Base-by-base conservation (phyloP, 1,140 invertebrate species). In the Paralvinella palmiformis region DNA sequence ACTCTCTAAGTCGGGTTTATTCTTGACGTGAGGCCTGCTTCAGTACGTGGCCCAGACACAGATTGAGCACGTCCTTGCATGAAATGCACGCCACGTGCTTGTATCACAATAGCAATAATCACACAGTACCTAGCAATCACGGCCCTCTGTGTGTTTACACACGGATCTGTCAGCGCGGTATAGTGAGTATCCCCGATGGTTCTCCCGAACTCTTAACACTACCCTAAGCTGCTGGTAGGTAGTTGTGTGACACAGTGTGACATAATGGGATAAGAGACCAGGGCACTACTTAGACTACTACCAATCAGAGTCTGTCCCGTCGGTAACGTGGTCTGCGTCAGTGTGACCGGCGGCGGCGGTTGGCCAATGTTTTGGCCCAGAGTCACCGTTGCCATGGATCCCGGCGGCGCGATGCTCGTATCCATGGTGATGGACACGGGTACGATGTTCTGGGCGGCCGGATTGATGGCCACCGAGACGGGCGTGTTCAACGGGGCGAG, bases 211-310 rank as follows among this genome's bases (percentile, higher is more conserved):
- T 56, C 20, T 31, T n/a, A n/a, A 13, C 27, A 7, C 10, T 57
- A 57, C 35, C 55, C 55, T 17, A 57, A 32, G 27, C 24, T 57
- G 29, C 27, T 57, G 55, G 29, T 57, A 20, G 55, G 55, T 33
- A 57, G 55, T 33, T 57, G 58, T 15, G 58, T 41, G 10, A 41
- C 10, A 10, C 10, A 41, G 22, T 66, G 64, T 20, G 64, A 66
- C 36, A 66, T 66, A 35, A 62, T 44, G 31, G 64, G 64, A 45
- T 66, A 66, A 24, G 64, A 66, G 32, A 66, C 64, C 17, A 66
- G 52, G 7, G 64, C 56, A 60, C 48, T 36, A 33, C 22, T 36
- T 20, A 36, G 55, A n/a, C n/a, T n/a, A n/a, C n/a, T n/a, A n/a
- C n/a, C n/a, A n/a, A n/a, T 41, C 37, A 10, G 37, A 10, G 36